Evolutionary conservation across 2,888 invertebrate species (phyloP).

Genomic region (Hecatera dysodea): DNA sequence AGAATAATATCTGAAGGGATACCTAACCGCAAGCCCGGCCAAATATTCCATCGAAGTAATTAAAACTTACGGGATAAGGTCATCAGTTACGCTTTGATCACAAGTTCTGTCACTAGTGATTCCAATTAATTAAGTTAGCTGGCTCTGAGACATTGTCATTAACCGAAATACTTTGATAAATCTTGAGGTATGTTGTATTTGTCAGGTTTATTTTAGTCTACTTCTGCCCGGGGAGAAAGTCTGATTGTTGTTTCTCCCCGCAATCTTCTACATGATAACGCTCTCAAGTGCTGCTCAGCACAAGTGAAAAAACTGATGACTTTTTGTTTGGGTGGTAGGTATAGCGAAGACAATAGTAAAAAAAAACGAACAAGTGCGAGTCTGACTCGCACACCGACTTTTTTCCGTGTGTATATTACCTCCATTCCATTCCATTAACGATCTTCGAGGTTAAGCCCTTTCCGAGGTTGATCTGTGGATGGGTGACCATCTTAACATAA

Average conservation of each 20-base stretch:
- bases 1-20: conserved; percentile 20
- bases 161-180: conserved; percentile 1
- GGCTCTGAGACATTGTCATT: conserved; percentile 17
- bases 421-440: too few species aligned
- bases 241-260: background rate
- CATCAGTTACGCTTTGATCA: conserved; percentile 43
- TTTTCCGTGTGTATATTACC: too few species aligned
- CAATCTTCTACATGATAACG: background rate
- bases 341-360: too few species aligned
- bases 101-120: conserved; percentile 50
- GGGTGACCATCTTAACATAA: too few species aligned
- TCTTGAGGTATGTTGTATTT: background rate
- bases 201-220: background rate
- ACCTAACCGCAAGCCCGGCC: background rate
- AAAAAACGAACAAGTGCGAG: too few species aligned
- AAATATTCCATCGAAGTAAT: conserved; percentile 59
- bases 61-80: conserved; percentile 57
- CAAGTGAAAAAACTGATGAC: too few species aligned
- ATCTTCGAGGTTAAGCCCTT: too few species aligned
- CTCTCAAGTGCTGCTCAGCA: background rate
- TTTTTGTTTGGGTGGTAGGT: too few species aligned
- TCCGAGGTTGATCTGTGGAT: too few species aligned
- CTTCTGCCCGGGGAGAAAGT: background rate
- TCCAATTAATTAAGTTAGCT: conserved; percentile 50
- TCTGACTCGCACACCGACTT: too few species aligned